Conservation (phyloP, 1,140 invertebrate species). For the Batillaria attramentaria region DNA sequence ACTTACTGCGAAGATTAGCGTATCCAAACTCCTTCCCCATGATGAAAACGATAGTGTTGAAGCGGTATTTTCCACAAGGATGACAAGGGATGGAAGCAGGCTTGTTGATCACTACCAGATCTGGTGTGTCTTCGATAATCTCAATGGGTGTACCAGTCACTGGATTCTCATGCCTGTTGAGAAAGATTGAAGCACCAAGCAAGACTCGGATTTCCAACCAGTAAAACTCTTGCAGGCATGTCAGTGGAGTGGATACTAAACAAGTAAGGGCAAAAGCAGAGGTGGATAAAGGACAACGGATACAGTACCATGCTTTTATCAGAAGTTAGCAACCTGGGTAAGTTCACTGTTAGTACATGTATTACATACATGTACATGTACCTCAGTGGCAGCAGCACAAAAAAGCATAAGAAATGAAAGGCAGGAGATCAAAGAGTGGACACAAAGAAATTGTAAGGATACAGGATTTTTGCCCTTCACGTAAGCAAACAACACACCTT, state of each 20-base stretch:
- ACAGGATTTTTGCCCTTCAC: too few relatives aligned
- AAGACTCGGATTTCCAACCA: too few relatives aligned
- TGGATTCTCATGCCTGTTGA: conserved; percentile 97
- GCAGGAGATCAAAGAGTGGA: too few relatives aligned
- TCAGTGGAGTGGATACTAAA: too few relatives aligned
- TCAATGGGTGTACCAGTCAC: conserved; percentile 93
- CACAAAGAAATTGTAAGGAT: too few relatives aligned
- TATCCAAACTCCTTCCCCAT: conserved; percentile 96
- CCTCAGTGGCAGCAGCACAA: too few relatives aligned
- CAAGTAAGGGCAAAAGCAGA: not conserved
- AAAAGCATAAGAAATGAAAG: too few relatives aligned
- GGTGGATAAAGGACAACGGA: not conserved
- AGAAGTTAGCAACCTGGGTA: not conserved
- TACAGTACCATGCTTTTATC: not conserved
- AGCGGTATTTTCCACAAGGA: conserved; percentile 95
- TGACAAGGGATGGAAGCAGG: conserved; percentile 99
- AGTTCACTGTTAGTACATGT: not conserved
- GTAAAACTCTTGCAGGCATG: too few relatives aligned
- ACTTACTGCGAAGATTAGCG: conserved; percentile 92
- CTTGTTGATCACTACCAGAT: conserved; percentile 99
- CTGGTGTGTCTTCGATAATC: conserved; percentile 97
- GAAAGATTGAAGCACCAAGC: conserved; percentile 39
- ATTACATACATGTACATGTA: too few relatives aligned
- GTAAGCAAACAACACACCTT: too few relatives aligned
- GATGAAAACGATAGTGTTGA: conserved; percentile 97